Base-by-base conservation (phyloP, 1,140 invertebrate species). In the Bombus waltoni region DNA sequence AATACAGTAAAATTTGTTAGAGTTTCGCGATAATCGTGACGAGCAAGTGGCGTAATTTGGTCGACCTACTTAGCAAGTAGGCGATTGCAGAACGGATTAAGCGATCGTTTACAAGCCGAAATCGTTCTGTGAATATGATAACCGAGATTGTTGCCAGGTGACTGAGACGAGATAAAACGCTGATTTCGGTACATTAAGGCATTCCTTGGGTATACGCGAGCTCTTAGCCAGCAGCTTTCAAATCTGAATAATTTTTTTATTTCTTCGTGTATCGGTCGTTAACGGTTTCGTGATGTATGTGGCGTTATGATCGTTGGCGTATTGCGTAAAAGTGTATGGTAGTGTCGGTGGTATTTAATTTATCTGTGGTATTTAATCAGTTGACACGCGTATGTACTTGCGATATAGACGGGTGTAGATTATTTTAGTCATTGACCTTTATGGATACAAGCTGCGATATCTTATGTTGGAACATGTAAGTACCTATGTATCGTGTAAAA, bases 111-210 rank as follows among this genome's bases (percentile, higher is more conserved):
- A 32, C 32, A 44, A 53, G 62, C 32, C 40, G 47, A 59, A 38
- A 38, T 57, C 44, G 40, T 81, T 65, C 28, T 44, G 53, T n/a
- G 40, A 65, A 62, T 13, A n/a, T 70, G 77, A 87, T 87, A 79
- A 87, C 84, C 80, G 72, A 77, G 81, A 87, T 81, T 81, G 59
- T 83, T 78, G 70, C 65, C 79, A 38, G 65, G 65, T 68, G 47
- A 86, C 38, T 18, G 65, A 70, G n/a, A 42, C 65, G 9, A 87
- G 85, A 89, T 89, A 81, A 72, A 59, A 70, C 75, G 59, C 8
- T 66, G 65, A 76, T 81, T 87, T 89, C 25, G 77, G 74, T 35
- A 53, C 62, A 82, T 89, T 83, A 32, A 18, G 44, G 22, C 22
- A 35, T 74, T 82, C 57, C 28, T 44, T 11, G 13, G 53, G 1